Evolutionary conservation across 2,797 vertebrate species (phyloP), one percentile per base, ranked within the genome.

Genomic region (Amniataba percoides): DNA sequence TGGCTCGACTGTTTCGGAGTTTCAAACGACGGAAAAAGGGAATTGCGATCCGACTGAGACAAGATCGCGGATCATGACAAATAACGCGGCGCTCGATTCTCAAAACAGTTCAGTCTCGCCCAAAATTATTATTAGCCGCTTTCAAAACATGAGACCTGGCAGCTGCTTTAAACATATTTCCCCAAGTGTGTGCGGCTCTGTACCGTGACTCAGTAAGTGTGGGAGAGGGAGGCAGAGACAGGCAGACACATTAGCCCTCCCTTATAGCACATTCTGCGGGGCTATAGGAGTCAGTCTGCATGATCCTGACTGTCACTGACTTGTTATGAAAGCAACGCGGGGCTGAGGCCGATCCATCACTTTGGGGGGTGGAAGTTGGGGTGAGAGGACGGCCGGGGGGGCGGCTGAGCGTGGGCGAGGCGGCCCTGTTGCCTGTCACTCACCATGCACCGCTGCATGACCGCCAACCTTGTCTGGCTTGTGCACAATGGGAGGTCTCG

Each of bases 341-440:
- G 84, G 82, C 82, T 76, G 78, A 84, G 74, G 89, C 81, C 87
- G 88, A 93, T 91, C 89, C 91, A 89, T 90, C 88, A 88, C 87
- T 73, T 84, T 77, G 77, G 87, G 82, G 86, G 90, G 81, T 82
- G 82, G 89, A 89, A 78, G 89, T 73, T 39, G 68, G 89, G 88
- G 86, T 80, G 83, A 88, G 78, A 85, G 87, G 81, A 87, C 70
- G 36, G 86, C 84, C 55, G 14, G 76, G 77, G 75, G 76, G 62
- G 67, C 53, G 78, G 61, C 40, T 43, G 84, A 66, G 82, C 39
- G 84, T 79, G 73, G 90, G 83, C 46, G 81, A 88, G 75, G 82
- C 84, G 63, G 86, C 77, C 84, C 89, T 92, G 91, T 83, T 92
- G 90, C 87, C 89, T 91, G 93, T 94, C 93, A 92, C 89, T 94